Base-by-base conservation (phyloP, 92 coral and sea anemone species). In the Porites cylindrica region DNA sequence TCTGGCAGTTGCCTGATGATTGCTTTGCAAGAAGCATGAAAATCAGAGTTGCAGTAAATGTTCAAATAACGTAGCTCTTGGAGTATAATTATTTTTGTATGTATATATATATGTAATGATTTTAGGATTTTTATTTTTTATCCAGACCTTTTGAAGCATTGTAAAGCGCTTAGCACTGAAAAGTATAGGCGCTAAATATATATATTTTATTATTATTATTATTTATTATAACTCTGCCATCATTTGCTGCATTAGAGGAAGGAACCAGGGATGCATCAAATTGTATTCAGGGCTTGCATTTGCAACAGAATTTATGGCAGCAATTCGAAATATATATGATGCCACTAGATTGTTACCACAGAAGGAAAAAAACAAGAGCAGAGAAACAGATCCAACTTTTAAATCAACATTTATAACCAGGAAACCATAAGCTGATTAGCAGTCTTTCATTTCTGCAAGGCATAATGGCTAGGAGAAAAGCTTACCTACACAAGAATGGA, bases 211-310 rank as follows among this genome's bases (percentile, higher is more conserved):
- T 23, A 23, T 23, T 23, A 23, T 23, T 23, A 23, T 23, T 23
- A 23, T 23, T 23, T 23, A 23, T 23, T 23, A 52, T 10, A 82
- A 78, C 21, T 78, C 90, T n/a, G 82, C 74, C 17, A 78, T 90
- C 10, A 62, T 91, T 79, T 91, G 82, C 16, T 93, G 92, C 82
- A 87, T 90, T 91, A 94, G 92, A 38, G 96, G 94, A n/a, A 16
- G 19, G 21, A 51, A n/a, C 13, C 51, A 87, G 75, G 96, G 94
- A 4, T 91, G 70, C 79, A 91, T 93, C 8, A 93, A 91, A 65
- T 62, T 93, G 5, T 60, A 66, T 69, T 87, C 85, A 3, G 66
- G 9, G 9, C 82, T 88, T 4, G 51, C 61, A 17, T 93, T 93
- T 91, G 94, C 91, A 3, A 83, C 85, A 51, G 67, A 52, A 10